Percentiles rank a stretch among this genome's conserved stretches.
Evolutionary conservation across 37 sponge, comb jelly and placozoan species (phyloP).

Genomic region (Ianthella basta): DNA sequence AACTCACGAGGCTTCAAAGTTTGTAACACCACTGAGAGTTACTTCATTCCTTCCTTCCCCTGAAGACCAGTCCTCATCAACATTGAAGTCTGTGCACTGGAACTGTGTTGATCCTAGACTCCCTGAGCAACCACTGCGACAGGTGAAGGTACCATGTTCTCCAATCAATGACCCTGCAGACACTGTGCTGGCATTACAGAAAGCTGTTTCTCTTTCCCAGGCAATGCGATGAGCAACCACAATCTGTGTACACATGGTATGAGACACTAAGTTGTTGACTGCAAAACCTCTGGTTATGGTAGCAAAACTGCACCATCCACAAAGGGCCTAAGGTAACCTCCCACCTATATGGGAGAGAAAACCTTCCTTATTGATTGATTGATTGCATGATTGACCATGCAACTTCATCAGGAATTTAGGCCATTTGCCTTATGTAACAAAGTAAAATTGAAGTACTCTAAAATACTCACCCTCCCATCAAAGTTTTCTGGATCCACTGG

Average conservation of each 20-base stretch:
- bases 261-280: background rate
- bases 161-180: background rate
- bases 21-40: background rate
- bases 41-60: slow-evolving; percentile 26
- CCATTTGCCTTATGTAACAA: no score
- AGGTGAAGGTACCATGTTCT: slow-evolving; percentile 14
- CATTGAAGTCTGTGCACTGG: slow-evolving; percentile 48
- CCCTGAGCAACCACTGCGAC: slow-evolving; percentile 38
- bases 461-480: background rate
- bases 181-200: background rate
- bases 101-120: slow-evolving; percentile 8
- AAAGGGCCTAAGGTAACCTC: no score
- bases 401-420: no score
- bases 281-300: no score
- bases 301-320: no score
- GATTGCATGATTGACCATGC: no score
- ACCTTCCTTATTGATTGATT: no score
- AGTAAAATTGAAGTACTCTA: no score
- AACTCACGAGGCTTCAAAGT: slow-evolving; percentile 52
- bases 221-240: slow-evolving; percentile 41
- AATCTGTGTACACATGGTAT: slow-evolving; percentile 26
- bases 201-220: slow-evolving; percentile 23
- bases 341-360: no score
- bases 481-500: slow-evolving; percentile 1
- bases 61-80: slow-evolving; percentile 39